Percentiles rank a stretch among this genome's conserved stretches.
Evolutionary conservation across 2,888 invertebrate species (phyloP).

Genomic region (Steinernema hermaphroditum): DNA sequence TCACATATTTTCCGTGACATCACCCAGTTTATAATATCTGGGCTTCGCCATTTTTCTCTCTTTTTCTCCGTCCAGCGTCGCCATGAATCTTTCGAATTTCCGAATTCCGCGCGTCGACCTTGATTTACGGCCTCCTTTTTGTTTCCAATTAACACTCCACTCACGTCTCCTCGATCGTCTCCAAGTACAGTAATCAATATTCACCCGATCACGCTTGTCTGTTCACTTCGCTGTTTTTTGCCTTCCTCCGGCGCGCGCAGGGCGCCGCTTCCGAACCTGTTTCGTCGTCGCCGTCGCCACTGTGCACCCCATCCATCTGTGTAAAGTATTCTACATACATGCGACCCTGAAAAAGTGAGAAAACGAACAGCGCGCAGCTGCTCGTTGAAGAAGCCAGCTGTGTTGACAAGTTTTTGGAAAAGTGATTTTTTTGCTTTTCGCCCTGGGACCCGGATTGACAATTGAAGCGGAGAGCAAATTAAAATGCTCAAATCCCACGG

Average conservation of each 20-base stretch:
- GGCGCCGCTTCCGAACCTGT: slow-evolving; percentile 1
- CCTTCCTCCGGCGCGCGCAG: background rate
- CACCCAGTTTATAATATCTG: no score
- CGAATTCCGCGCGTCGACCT: slow-evolving; percentile 11
- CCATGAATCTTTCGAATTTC: background rate
- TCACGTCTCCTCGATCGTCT: background rate
- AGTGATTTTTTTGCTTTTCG: no score
- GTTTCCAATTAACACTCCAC: slow-evolving; percentile 24
- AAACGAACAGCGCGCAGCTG: background rate
- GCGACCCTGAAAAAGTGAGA: background rate
- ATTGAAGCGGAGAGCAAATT: no score
- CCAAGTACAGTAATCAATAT: slow-evolving; percentile 28
- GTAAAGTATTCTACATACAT: slow-evolving; percentile 5
- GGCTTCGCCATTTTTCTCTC: background rate
- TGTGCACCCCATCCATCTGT: slow-evolving; percentile 1
- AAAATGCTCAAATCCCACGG: no score
- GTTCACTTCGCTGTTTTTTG: background rate
- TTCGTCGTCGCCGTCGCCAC: background rate
- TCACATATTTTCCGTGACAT: no score
- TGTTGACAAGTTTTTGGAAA: slow-evolving; percentile 24
- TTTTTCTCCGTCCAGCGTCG: background rate
- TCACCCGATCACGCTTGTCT: slow-evolving; percentile 17
- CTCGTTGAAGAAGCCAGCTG: no score
- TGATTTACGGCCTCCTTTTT: slow-evolving; percentile 30
- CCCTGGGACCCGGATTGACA: background rate